These are phyloP conservation scores for Drosophila ambigua DNA, from an alignment of 1,140 invertebrate species.

Conservation along the genomic window DNA sequence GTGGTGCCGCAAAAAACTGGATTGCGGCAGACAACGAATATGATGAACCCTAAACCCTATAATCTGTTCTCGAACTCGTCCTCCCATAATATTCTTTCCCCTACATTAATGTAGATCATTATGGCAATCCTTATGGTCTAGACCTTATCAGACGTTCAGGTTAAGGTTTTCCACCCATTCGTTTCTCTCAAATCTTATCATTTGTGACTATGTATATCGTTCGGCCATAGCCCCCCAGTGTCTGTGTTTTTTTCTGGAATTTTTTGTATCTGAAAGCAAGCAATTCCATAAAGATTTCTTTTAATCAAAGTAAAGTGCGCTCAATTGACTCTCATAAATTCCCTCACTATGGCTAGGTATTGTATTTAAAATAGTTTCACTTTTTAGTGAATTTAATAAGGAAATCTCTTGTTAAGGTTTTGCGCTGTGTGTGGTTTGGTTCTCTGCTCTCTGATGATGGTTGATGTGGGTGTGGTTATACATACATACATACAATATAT, in stretches of 20 bases:
- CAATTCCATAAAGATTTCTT: constrained; percentile 68
- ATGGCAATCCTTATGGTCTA: constrained; percentile 7
- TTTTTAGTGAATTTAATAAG: constrained; percentile 73
- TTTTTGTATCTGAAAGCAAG: constrained; percentile 47
- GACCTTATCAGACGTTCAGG: neutral
- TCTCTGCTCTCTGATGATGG: neutral
- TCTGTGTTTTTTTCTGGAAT: constrained; percentile 22
- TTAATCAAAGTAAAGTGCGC: constrained; percentile 69
- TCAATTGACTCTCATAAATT: constrained; percentile 74
- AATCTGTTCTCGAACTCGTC: too few relatives aligned
- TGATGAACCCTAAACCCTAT: too few relatives aligned
- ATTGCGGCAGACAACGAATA: neutral
- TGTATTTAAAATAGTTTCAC: constrained; percentile 47
- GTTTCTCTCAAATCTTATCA: constrained; percentile 32
- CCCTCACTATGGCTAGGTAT: constrained; percentile 25
- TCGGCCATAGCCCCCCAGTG: neutral
- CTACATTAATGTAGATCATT: neutral
- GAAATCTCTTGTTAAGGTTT: constrained; percentile 71
- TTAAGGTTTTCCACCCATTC: neutral
- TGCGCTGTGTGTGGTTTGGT: constrained; percentile 25
- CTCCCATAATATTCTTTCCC: neutral
- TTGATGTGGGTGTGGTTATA: constrained; percentile 4
- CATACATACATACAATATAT: neutral
- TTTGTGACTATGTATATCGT: constrained; percentile 22
- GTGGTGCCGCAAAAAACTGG: neutral